A percentile compares a stretch with the other conserved stretches of the same genome.
Evolutionary conservation across 2,797 vertebrate species (phyloP).

Genomic region (Buceros bicornis): DNA sequence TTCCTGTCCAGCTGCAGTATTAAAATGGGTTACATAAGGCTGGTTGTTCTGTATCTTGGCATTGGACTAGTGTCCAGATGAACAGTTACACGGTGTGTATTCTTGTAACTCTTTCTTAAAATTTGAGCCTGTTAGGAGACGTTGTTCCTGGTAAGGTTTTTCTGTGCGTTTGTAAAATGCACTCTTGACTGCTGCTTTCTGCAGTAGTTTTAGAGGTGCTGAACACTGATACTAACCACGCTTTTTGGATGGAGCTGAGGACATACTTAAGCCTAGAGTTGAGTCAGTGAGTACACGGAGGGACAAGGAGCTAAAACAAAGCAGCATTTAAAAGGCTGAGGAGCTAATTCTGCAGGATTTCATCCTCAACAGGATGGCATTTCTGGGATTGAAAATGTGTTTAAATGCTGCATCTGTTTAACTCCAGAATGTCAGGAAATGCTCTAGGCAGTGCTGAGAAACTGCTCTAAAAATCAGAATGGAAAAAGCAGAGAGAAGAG

Average conservation of each 20-base stretch:
- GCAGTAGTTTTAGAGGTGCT: neutral
- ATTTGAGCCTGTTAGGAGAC: neutral
- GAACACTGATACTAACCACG: neutral
- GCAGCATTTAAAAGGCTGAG: neutral
- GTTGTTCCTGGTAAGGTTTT: neutral
- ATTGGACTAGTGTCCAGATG: neutral
- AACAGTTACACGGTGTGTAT: neutral
- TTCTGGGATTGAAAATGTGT: neutral
- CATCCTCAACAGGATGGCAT: neutral
- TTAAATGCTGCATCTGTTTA: neutral
- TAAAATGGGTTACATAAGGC: conserved; percentile 18
- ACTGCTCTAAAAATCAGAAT: neutral
- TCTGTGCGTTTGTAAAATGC: neutral
- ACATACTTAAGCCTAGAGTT: neutral
- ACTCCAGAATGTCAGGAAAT: neutral
- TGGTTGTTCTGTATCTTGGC: neutral
- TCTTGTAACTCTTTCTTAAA: conserved; percentile 8
- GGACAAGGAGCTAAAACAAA: neutral
- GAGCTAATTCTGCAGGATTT: neutral
- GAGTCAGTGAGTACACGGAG: neutral
- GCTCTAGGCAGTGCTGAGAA: neutral
- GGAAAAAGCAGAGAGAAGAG: neutral
- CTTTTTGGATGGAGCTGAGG: neutral
- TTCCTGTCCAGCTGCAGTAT: conserved; percentile 35
- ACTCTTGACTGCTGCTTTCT: neutral